Percentiles rank a stretch among this genome's conserved stretches.
Evolutionary conservation across 2,888 invertebrate genomes (phyloP).

Genomic region (Polydesmus complanatus): DNA sequence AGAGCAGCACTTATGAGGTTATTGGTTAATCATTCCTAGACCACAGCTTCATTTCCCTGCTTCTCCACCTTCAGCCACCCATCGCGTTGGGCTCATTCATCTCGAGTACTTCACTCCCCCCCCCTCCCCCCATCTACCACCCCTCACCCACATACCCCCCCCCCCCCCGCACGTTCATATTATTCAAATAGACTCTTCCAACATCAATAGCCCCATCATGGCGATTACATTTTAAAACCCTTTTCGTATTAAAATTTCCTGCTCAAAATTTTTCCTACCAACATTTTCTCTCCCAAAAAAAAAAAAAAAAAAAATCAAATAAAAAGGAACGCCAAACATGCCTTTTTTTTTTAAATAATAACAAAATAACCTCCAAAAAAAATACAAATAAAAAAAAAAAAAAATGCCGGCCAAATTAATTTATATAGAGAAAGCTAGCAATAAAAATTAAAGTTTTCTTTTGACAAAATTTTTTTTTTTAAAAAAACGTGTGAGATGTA

Average conservation of each 20-base stretch:
- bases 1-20: not conserved
- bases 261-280: not conserved
- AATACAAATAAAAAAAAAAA: too few relatives aligned
- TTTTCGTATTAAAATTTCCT: not conserved
- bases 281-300: too few relatives aligned
- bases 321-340: too few relatives aligned
- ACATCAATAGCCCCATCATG: slow-evolving; percentile 8
- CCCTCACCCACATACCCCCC: not conserved
- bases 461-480: too few relatives aligned
- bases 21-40: not conserved
- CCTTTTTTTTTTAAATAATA: too few relatives aligned
- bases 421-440: too few relatives aligned
- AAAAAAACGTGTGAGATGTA: too few relatives aligned
- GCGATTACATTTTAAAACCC: slow-evolving; percentile 6
- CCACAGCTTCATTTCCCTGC: not conserved
- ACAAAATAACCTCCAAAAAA: too few relatives aligned
- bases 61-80: not conserved
- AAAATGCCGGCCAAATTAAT: too few relatives aligned
- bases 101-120: not conserved
- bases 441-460: too few relatives aligned
- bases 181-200: slow-evolving; percentile 3
- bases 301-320: too few relatives aligned
- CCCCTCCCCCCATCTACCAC: not conserved
- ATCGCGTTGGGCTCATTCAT: slow-evolving; percentile 1
- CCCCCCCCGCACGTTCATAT: not conserved